Evolutionary conservation across 1,140 invertebrate genomes (phyloP), one percentile per base, ranked within the genome.

Genomic region (Brachionus paranguensis): DNA sequence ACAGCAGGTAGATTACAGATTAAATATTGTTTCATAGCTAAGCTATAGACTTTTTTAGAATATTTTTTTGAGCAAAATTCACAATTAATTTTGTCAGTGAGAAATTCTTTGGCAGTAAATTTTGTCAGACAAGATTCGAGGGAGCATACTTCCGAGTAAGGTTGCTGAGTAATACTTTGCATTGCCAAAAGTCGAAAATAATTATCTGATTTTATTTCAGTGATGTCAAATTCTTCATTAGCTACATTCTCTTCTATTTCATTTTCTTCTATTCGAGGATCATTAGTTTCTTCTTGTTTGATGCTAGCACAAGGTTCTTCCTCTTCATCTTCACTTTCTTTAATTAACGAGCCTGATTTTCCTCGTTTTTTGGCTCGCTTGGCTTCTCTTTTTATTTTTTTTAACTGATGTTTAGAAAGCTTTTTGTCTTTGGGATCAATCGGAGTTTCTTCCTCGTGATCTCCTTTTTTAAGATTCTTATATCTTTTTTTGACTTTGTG

Each of bases 41-140:
- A 94, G 1, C 94, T 96, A 87, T 94, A 95, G 0, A 96, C 93
- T 24, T 93, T 93, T 87, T 95, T 89, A 88, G 85, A 86, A 88
- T 11, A 91, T 45, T 70, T 78, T 72, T 55, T 45, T 45, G 72
- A 78, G 88, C 96, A 98, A 60, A 92, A 92, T 85, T 96, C 94
- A 89, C 96, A 98, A 41, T 93, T 92, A 85, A 97, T 95, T 90
- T 95, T 96, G 89, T 98, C 98, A 2, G 92, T 94, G 89, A 98
- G 92, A 3, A 96, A 88, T 88, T 98, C 96, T 20, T 93, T 91
- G 0, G 93, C 92, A 0, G 95, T 97, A 88, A 98, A 98, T 89
- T 96, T 94, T 86, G 94, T 94, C 5, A 98, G 91, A 88, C 95
- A 97, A 0, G 94, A 95, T 86, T 94, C 81, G 4, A 90, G 83